phyloP scores from a whole-genome alignment of 2,888 invertebrate species.

The Hirtodrosophila cameraria region DNA sequence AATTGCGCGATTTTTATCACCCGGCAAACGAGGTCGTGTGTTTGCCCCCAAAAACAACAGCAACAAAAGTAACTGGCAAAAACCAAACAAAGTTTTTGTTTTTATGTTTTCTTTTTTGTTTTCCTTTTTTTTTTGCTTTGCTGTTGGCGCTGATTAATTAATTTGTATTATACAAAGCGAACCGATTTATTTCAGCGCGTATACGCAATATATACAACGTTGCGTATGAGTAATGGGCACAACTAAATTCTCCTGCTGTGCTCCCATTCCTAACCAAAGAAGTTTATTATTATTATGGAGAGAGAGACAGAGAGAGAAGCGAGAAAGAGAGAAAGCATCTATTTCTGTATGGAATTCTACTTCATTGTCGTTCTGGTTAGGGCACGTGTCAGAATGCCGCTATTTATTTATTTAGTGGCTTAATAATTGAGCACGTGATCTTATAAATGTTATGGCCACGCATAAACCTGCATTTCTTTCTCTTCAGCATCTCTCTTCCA shows the following conservation, averaged over 20 bases:
- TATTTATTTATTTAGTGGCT: slow-evolving; percentile 79
- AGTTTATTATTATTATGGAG: slow-evolving; percentile 38
- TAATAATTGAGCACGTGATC: slow-evolving; percentile 79
- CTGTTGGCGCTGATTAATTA: slow-evolving; percentile 61
- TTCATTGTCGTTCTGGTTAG: slow-evolving; percentile 31
- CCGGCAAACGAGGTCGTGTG: slow-evolving; percentile 64
- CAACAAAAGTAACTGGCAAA: neutral
- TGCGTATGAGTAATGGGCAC: slow-evolving; percentile 73
- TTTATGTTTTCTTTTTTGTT: neutral
- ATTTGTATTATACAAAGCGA: slow-evolving; percentile 56
- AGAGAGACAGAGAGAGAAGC: no score
- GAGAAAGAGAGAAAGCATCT: no score
- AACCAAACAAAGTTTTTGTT: slow-evolving; percentile 1
- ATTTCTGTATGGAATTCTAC: slow-evolving; percentile 9
- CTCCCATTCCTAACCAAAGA: neutral
- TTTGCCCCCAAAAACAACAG: slow-evolving; percentile 7
- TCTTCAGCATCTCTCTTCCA: neutral
- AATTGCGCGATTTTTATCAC: slow-evolving; percentile 74
- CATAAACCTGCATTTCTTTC: slow-evolving; percentile 28
- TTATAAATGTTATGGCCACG: slow-evolving; percentile 68
- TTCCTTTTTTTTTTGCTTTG: neutral
- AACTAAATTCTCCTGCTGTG: slow-evolving; percentile 39
- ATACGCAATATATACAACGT: slow-evolving; percentile 44
- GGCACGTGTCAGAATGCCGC: slow-evolving; percentile 66
- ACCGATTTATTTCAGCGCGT: slow-evolving; percentile 57